Percentiles rank a stretch among this genome's conserved stretches.
phyloP scores from a whole-genome alignment of 1,140 invertebrate genomes.

The Limonius californicus region DNA sequence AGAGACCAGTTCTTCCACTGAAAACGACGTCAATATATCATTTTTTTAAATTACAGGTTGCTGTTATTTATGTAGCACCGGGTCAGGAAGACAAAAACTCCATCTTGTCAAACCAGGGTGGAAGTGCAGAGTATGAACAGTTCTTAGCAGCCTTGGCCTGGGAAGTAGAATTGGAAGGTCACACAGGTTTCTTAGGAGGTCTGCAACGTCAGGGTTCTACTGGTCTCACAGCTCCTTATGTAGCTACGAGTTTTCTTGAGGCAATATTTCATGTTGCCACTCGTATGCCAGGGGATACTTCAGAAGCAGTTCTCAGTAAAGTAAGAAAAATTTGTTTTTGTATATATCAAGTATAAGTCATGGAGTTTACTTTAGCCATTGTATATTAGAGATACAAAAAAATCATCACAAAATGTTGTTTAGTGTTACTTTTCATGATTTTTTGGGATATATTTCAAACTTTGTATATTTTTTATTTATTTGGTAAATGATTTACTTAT shows the following conservation, averaged over 20 bases:
- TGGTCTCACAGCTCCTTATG: slow-evolving; percentile 92
- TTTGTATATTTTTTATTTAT: too few relatives aligned
- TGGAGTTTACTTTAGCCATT: too few relatives aligned
- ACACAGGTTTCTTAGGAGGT: slow-evolving; percentile 95
- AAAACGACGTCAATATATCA: too few relatives aligned
- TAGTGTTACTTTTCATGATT: too few relatives aligned
- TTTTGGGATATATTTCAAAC: too few relatives aligned
- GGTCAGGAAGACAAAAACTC: slow-evolving; percentile 96
- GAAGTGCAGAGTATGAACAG: slow-evolving; percentile 89
- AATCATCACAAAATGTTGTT: too few relatives aligned
- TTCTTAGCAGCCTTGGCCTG: slow-evolving; percentile 94
- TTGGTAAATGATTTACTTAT: too few relatives aligned
- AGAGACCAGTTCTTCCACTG: background rate
- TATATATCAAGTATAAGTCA: too few relatives aligned
- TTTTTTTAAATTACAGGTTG: slow-evolving; percentile 49
- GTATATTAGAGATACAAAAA: too few relatives aligned
- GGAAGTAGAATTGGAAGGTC: slow-evolving; percentile 93
- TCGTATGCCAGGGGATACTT: slow-evolving; percentile 84
- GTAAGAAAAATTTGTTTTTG: slow-evolving; percentile 46
- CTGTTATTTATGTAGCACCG: slow-evolving; percentile 95
- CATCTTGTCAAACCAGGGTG: slow-evolving; percentile 78
- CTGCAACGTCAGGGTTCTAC: slow-evolving; percentile 86
- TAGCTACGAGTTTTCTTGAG: slow-evolving; percentile 89
- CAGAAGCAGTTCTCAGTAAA: slow-evolving; percentile 87
- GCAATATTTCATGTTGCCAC: slow-evolving; percentile 96